A percentile compares a stretch with the other conserved stretches of the same genome.
Conservation (phyloP, 2,797 vertebrate species). For the Labeo calbasu region DNA sequence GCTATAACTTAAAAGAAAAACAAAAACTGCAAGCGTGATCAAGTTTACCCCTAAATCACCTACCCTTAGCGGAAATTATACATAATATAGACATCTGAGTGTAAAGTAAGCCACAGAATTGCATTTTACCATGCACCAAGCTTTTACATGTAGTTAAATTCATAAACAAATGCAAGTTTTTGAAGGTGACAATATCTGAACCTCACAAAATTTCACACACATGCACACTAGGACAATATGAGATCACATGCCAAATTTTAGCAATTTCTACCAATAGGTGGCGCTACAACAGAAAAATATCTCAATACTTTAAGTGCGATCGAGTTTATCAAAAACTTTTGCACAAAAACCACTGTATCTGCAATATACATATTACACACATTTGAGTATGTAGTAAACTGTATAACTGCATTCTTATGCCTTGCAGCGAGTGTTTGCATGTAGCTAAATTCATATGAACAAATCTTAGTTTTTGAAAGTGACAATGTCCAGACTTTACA, state of each 20-base stretch:
- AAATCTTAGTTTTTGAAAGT: not conserved
- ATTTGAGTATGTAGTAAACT: no score
- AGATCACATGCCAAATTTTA: not conserved
- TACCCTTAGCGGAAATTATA: constrained; percentile 84
- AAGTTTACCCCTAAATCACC: not conserved
- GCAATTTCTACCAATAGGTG: not conserved
- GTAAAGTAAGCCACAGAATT: not conserved
- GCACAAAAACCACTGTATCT: no score
- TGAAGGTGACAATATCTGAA: not conserved
- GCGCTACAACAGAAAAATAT: no score
- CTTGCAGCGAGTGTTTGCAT: no score
- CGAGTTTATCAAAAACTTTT: no score
- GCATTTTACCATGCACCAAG: not conserved
- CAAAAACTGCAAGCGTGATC: not conserved
- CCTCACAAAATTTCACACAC: not conserved
- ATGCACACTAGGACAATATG: not conserved
- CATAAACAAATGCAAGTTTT: not conserved
- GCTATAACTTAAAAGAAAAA: not conserved
- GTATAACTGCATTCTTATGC: no score
- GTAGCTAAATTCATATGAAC: not conserved
- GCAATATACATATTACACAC: not conserved
- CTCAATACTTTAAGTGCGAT: no score
- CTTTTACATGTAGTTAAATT: not conserved
- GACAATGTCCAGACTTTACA: not conserved
- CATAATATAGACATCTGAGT: not conserved